Conservation (phyloP, 1,140 invertebrate genomes). For the Drosophila subpulchrella region DNA sequence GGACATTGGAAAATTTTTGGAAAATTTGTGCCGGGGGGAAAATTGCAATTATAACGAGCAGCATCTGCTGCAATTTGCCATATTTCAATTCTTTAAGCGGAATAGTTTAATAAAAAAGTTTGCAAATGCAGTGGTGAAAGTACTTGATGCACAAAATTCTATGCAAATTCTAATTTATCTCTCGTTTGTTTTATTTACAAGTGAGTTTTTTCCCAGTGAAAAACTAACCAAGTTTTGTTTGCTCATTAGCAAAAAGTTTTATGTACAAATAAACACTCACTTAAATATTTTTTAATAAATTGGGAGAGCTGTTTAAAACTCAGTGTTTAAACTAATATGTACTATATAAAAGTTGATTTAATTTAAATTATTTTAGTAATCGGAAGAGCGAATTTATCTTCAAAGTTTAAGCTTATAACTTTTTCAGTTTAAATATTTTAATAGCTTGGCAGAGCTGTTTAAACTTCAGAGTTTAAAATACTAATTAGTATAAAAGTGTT, state of each 20-base stretch:
- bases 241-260: background rate
- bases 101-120: slow-evolving; percentile 31
- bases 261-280: background rate
- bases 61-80: slow-evolving; percentile 19
- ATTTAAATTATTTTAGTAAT: too few relatives aligned
- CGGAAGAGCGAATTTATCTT: too few relatives aligned
- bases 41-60: slow-evolving; percentile 38
- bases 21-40: slow-evolving; percentile 19
- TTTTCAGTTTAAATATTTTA: background rate
- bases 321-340: too few relatives aligned
- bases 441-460: background rate
- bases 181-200: background rate
- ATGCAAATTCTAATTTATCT: background rate
- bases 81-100: slow-evolving; percentile 21
- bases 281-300: background rate
- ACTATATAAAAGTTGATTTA: too few relatives aligned
- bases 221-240: background rate
- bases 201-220: background rate
- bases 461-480: background rate
- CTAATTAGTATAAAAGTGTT: too few relatives aligned
- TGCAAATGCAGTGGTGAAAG: background rate
- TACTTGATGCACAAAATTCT: background rate
- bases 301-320: background rate
- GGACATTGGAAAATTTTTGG: slow-evolving; percentile 28
- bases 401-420: too few relatives aligned